Conservation (phyloP, 2,888 invertebrate genomes). For the Saturnia pavonia region DNA sequence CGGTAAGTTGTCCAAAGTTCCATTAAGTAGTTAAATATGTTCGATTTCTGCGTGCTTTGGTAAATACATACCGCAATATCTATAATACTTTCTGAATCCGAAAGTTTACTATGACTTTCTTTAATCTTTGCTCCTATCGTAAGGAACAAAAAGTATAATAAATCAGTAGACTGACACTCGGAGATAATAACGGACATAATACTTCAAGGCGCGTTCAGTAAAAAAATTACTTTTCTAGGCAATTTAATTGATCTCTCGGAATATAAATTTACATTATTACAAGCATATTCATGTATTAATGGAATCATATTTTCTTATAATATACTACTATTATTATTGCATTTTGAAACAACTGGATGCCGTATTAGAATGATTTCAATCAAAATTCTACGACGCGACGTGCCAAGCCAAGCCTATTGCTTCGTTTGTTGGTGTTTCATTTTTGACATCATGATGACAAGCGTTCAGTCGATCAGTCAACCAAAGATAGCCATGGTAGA, state of each 20-base stretch:
- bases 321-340: background rate
- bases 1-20: conserved; percentile 25
- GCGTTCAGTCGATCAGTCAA: background rate
- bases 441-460: background rate
- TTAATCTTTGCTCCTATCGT: conserved; percentile 32
- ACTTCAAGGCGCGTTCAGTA: background rate
- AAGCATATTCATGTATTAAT: background rate
- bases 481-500: background rate
- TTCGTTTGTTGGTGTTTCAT: background rate
- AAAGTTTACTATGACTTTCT: conserved; percentile 40
- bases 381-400: background rate
- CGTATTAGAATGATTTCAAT: background rate
- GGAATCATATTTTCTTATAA: background rate
- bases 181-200: conserved; percentile 1
- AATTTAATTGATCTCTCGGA: background rate
- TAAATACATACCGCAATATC: conserved; percentile 11
- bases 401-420: background rate
- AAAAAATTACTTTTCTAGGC: background rate
- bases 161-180: conserved; percentile 35
- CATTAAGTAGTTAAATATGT: conserved; percentile 26
- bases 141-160: conserved; percentile 47
- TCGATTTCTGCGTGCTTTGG: conserved; percentile 25
- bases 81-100: conserved; percentile 28
- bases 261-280: background rate
- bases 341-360: background rate